Evolutionary conservation across 2,113 vertebrate species (phyloP).

Genomic region (Plecturocebus donacophilus): DNA sequence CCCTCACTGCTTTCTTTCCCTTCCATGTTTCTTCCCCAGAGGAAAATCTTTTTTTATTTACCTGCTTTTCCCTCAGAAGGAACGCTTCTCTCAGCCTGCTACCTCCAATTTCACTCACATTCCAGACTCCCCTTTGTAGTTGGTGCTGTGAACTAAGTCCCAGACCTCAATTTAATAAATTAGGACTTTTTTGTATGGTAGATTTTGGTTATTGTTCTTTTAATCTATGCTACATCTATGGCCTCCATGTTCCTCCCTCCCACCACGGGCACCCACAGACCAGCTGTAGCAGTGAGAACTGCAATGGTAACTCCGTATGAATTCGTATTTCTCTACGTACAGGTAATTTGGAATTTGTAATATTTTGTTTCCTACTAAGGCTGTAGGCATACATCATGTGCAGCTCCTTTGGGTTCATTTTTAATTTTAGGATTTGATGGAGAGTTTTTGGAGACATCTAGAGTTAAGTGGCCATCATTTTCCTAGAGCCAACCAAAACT

Average conservation of each 20-base stretch:
- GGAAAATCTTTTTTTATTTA: neutral
- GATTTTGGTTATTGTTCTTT: neutral
- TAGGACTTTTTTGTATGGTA: neutral
- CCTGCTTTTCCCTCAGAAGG: neutral
- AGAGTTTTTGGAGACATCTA: neutral
- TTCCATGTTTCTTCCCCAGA: neutral
- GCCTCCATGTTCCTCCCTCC: too few relatives aligned
- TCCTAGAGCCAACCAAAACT: neutral
- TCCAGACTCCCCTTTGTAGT: neutral
- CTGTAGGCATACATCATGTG: neutral
- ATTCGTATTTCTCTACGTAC: neutral
- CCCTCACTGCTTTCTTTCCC: neutral
- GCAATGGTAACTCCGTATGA: neutral
- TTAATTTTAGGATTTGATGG: neutral
- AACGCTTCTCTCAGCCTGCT: neutral
- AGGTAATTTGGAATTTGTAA: neutral
- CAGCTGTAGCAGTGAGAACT: neutral
- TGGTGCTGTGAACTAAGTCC: neutral
- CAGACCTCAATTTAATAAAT: neutral
- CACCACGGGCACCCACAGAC: neutral
- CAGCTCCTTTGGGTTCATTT: neutral
- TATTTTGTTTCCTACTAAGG: neutral
- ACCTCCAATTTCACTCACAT: neutral
- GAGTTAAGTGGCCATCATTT: neutral
- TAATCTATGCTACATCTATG: neutral